A percentile compares a stretch with the other conserved stretches of the same genome.
Evolutionary conservation across 2,797 vertebrate genomes (phyloP).

Genomic region (Etheostoma perlongum): DNA sequence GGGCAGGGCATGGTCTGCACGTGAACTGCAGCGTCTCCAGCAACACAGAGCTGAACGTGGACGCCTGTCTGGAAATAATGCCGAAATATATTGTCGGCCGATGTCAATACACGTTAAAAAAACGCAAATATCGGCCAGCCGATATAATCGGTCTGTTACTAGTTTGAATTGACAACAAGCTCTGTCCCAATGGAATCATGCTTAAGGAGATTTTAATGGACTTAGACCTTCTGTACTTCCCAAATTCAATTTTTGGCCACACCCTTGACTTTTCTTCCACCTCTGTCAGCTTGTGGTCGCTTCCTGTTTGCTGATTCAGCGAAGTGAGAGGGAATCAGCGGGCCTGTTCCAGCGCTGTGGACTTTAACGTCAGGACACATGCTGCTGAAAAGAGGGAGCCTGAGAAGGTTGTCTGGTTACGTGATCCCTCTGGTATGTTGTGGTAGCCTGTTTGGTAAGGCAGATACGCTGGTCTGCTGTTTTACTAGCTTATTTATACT

Average conservation of each 20-base stretch:
- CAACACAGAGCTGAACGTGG: too few relatives aligned
- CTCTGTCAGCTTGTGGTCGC: conserved; percentile 56
- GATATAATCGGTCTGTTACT: too few relatives aligned
- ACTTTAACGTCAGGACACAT: conserved; percentile 44
- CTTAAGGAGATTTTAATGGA: background rate
- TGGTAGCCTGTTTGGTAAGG: conserved; percentile 50
- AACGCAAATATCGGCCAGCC: too few relatives aligned
- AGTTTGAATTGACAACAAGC: background rate
- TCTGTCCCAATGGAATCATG: background rate
- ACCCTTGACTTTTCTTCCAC: conserved; percentile 35
- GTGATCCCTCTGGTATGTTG: conserved; percentile 69
- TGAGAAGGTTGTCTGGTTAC: conserved; percentile 58
- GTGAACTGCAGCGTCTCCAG: too few relatives aligned
- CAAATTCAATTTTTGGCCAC: background rate
- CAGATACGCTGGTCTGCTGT: conserved; percentile 36
- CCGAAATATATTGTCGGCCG: too few relatives aligned
- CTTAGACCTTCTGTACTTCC: background rate
- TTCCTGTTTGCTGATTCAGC: conserved; percentile 66
- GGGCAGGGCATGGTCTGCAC: too few relatives aligned
- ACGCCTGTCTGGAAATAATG: too few relatives aligned
- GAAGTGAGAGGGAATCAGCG: conserved; percentile 25
- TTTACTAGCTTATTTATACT: conserved; percentile 10
- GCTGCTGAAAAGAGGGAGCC: conserved; percentile 46
- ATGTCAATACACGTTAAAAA: too few relatives aligned
- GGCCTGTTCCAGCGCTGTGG: conserved; percentile 30